A percentile compares a stretch with the other conserved stretches of the same genome.
phyloP scores from a whole-genome alignment of 2,888 invertebrate genomes.

The Polyommatus icarus region DNA sequence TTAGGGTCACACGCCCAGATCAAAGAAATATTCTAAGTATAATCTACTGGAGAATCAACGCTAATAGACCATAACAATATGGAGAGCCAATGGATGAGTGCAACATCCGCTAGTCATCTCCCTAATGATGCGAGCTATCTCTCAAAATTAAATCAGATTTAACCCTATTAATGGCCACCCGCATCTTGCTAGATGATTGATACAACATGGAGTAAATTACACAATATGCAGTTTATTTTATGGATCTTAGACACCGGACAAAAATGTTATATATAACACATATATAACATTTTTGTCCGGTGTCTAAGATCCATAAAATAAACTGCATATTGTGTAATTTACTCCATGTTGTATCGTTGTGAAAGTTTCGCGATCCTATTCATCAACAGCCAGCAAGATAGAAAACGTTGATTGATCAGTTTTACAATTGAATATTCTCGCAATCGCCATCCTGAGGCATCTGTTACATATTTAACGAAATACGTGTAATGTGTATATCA shows the following conservation, averaged over 20 bases:
- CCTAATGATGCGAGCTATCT: background rate
- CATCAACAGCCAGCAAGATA: background rate
- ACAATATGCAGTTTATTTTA: background rate
- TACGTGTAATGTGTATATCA: no score
- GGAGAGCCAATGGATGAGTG: slow-evolving; percentile 2
- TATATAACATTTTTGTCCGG: no score
- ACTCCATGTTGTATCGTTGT: background rate
- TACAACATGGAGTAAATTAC: slow-evolving; percentile 6
- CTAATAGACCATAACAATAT: background rate
- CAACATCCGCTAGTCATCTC: slow-evolving; percentile 20
- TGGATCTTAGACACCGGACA: background rate
- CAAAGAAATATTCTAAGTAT: background rate
- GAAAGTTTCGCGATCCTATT: background rate
- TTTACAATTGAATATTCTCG: background rate
- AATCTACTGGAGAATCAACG: background rate
- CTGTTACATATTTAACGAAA: no score
- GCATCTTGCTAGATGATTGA: slow-evolving; percentile 23
- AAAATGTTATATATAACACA: no score
- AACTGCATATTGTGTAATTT: slow-evolving; percentile 3
- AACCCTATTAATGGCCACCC: slow-evolving; percentile 27
- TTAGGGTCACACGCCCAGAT: background rate
- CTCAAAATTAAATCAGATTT: background rate
- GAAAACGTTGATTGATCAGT: background rate
- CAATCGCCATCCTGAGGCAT: background rate
- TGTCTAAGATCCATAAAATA: background rate